phyloP scores from a whole-genome alignment of 2,888 invertebrate genomes.

The Lithosia quadra region DNA sequence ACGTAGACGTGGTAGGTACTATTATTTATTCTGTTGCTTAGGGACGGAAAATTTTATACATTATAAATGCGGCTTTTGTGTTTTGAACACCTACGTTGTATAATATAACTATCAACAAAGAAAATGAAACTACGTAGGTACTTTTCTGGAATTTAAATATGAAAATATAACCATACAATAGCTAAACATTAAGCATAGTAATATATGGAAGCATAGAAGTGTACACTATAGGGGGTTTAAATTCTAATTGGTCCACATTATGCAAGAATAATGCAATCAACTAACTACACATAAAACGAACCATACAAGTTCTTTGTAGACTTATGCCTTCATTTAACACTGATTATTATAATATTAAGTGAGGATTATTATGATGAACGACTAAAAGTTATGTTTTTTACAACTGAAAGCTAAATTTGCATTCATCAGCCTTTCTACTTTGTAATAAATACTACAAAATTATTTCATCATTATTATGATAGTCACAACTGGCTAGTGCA shows the following conservation, averaged over 20 bases:
- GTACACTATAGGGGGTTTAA: background rate
- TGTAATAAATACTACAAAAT: no score
- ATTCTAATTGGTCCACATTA: background rate
- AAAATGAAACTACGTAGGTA: background rate
- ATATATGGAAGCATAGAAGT: no score
- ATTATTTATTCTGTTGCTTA: no score
- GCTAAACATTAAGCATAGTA: no score
- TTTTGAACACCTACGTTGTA: constrained; percentile 6
- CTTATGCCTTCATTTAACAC: background rate
- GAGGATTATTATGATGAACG: background rate
- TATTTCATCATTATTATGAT: no score
- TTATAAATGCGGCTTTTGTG: constrained; percentile 46
- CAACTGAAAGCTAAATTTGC: background rate
- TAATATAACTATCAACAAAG: background rate
- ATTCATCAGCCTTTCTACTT: background rate
- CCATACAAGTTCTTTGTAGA: background rate
- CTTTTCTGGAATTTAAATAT: background rate
- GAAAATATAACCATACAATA: background rate
- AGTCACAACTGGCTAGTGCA: background rate
- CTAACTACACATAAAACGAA: background rate
- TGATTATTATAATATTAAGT: background rate
- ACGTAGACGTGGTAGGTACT: no score
- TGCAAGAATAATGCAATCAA: background rate
- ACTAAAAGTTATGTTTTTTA: background rate
- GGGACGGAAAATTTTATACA: constrained; percentile 14